A percentile compares a stretch with the other conserved stretches of the same genome.
Evolutionary conservation across 2,888 invertebrate species (phyloP).

Genomic region (Eledona agricola): DNA sequence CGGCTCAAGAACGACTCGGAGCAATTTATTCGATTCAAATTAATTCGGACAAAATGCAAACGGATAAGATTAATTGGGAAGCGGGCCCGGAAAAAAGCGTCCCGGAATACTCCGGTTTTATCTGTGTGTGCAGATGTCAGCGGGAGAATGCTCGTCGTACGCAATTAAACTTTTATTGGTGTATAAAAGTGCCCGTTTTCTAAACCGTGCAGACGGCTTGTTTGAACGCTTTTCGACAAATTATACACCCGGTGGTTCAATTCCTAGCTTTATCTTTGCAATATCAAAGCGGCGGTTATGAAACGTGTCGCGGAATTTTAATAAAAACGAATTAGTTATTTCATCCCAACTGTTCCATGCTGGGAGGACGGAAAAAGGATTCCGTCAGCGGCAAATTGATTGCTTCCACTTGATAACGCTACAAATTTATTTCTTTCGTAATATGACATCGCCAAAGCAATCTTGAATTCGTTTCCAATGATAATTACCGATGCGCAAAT

Average conservation of each 20-base stretch:
- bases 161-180: constrained; percentile 54
- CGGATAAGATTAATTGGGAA: constrained; percentile 32
- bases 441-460: too few relatives aligned
- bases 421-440: too few relatives aligned
- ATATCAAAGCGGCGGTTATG: constrained; percentile 4
- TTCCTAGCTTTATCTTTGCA: constrained; percentile 29
- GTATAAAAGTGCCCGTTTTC: constrained; percentile 49
- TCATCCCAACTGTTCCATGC: too few relatives aligned
- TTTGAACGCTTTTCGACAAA: constrained; percentile 46
- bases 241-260: constrained; percentile 38
- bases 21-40: constrained; percentile 32
- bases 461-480: too few relatives aligned
- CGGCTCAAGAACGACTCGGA: constrained; percentile 4
- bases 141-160: constrained; percentile 46
- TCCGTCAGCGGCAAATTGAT: too few relatives aligned
- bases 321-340: too few relatives aligned
- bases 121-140: constrained; percentile 51
- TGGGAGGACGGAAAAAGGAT: too few relatives aligned
- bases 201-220: constrained; percentile 49
- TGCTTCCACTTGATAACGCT: too few relatives aligned
- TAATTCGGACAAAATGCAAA: constrained; percentile 32
- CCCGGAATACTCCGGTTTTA: constrained; percentile 41
- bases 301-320: too few relatives aligned
- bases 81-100: constrained; percentile 41
- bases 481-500: too few relatives aligned